phyloP scores from a whole-genome alignment of 2,888 invertebrate species.

The Cerceris ruficornis region DNA sequence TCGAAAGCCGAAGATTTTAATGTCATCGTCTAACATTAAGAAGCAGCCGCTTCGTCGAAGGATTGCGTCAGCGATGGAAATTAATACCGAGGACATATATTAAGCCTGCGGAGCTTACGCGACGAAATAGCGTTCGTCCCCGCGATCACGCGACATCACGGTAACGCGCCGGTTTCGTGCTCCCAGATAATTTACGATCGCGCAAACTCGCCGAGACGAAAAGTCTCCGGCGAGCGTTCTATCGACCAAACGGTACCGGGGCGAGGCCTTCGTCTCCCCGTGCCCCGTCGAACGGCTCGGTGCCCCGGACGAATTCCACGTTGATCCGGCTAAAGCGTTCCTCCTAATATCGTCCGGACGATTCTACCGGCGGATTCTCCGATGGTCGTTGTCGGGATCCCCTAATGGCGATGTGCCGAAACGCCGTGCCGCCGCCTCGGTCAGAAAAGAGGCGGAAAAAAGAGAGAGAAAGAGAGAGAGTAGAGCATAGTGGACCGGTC shows the following conservation, averaged over 20 bases:
- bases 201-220: conserved; percentile 41
- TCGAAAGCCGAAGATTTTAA: no score
- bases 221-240: conserved; percentile 40
- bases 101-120: neutral
- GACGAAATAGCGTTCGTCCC: neutral
- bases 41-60: neutral
- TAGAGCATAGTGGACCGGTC: conserved; percentile 56
- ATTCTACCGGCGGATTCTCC: conserved; percentile 52
- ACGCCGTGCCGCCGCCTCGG: conserved; percentile 35
- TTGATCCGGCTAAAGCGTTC: conserved; percentile 65
- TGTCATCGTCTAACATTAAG: no score
- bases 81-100: conserved; percentile 1
- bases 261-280: conserved; percentile 28
- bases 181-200: conserved; percentile 49
- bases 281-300: conserved; percentile 8
- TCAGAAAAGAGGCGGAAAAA: conserved; percentile 27
- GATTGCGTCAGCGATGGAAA: neutral
- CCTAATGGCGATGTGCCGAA: conserved; percentile 67
- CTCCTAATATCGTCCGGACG: conserved; percentile 65
- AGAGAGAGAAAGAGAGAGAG: conserved; percentile 32
- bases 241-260: conserved; percentile 60
- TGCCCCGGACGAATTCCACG: conserved; percentile 58
- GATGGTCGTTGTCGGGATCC: conserved; percentile 51
- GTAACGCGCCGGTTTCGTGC: conserved; percentile 36
- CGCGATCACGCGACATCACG: conserved; percentile 43